Evolutionary conservation across 2,888 invertebrate species (phyloP).

Genomic region (Andrena praecox): DNA sequence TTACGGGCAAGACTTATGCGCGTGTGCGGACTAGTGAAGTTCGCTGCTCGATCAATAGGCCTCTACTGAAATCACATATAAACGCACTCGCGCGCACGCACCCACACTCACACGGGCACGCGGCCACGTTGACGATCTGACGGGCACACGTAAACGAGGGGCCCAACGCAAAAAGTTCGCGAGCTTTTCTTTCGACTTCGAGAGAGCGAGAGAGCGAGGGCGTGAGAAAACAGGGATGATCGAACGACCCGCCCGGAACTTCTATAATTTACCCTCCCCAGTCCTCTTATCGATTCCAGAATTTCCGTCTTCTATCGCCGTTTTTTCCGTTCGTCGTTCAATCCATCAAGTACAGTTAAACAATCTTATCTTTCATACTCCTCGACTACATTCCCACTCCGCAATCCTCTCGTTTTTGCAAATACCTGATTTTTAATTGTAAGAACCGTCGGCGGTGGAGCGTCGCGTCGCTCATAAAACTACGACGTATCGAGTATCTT

Average conservation of each 20-base stretch:
- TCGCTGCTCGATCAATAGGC: constrained; percentile 82
- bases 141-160: constrained; percentile 24
- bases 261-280: constrained; percentile 60
- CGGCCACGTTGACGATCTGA: not conserved
- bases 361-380: constrained; percentile 1
- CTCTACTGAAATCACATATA: constrained; percentile 81
- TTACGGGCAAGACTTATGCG: constrained; percentile 84
- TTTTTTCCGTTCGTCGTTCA: not conserved
- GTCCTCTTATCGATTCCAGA: constrained; percentile 59
- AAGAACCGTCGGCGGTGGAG: not conserved
- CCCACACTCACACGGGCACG: constrained; percentile 48
- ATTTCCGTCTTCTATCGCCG: constrained; percentile 33
- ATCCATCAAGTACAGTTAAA: not conserved
- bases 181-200: constrained; percentile 67
- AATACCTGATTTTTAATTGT: not conserved
- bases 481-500: not conserved
- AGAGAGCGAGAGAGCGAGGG: not conserved
- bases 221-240: constrained; percentile 50
- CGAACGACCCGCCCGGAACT: constrained; percentile 53
- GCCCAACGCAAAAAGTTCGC: constrained; percentile 63
- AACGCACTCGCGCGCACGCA: constrained; percentile 65
- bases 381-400: not conserved
- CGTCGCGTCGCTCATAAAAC: not conserved
- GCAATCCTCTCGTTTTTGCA: not conserved
- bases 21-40: constrained; percentile 82